Evolutionary conservation across 2,113 vertebrate species (phyloP).

Genomic region (Antennarius striatus): DNA sequence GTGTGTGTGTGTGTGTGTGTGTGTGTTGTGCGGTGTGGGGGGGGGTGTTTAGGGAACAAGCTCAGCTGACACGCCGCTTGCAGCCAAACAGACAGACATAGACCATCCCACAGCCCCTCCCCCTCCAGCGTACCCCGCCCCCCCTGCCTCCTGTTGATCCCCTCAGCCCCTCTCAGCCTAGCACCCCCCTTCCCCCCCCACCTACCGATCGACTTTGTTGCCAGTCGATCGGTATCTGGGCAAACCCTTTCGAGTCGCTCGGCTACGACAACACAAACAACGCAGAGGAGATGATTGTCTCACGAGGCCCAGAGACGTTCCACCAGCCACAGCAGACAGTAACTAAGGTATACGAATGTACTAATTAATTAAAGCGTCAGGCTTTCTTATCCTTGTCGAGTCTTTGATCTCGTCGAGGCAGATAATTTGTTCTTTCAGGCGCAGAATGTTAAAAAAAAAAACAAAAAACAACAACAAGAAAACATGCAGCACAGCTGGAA

Average conservation of each 20-base stretch:
- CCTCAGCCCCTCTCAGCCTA: conserved; percentile 14
- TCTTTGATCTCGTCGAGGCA: conserved; percentile 24
- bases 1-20: background rate
- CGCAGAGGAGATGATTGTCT: conserved; percentile 30
- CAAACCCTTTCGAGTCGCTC: conserved; percentile 8
- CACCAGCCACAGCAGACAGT: conserved; percentile 32
- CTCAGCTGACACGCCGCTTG: conserved; percentile 74
- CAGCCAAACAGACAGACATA: conserved; percentile 48
- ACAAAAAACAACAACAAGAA: background rate
- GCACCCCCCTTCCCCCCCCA: conserved; percentile 22
- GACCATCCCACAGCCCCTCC: conserved; percentile 10
- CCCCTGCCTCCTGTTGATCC: conserved; percentile 33
- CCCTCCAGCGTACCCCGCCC: conserved; percentile 18
- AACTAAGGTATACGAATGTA: conserved; percentile 47
- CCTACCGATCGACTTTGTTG: too few relatives aligned
- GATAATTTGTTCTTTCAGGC: conserved; percentile 13
- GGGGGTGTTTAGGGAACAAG: conserved; percentile 61
- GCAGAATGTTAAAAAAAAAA: background rate
- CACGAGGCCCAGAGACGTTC: conserved; percentile 14
- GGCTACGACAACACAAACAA: conserved; percentile 29
- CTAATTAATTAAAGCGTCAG: conserved; percentile 49
- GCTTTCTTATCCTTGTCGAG: background rate
- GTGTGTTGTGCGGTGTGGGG: background rate
- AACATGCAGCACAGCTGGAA: background rate
- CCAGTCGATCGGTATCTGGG: conserved; percentile 12